phyloP scores from a whole-genome alignment of 2,113 vertebrate genomes.

The Rattus norvegicus region GRCr8 NC_086024.1:23969501-23970000 shows the following conservation, averaged over 20 bases:
- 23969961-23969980: background rate
- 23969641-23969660: background rate
- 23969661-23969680: background rate
- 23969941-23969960: background rate
- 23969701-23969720: background rate
- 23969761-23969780: background rate
- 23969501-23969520: background rate
- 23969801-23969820: background rate
- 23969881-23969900: background rate
- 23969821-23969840: background rate
- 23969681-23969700: background rate
- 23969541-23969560: background rate
- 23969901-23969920: background rate
- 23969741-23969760: background rate
- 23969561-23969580: background rate
- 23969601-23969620: background rate
- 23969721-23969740: background rate
- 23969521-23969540: background rate
- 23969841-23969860: background rate
- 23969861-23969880: background rate
- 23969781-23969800: background rate
- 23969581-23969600: background rate
- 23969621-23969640: too few species aligned
- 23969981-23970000: background rate
- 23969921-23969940: rapidly evolving